Evolutionary conservation across 2,888 invertebrate genomes (phyloP).

Genomic region (Clostera curtula): DNA sequence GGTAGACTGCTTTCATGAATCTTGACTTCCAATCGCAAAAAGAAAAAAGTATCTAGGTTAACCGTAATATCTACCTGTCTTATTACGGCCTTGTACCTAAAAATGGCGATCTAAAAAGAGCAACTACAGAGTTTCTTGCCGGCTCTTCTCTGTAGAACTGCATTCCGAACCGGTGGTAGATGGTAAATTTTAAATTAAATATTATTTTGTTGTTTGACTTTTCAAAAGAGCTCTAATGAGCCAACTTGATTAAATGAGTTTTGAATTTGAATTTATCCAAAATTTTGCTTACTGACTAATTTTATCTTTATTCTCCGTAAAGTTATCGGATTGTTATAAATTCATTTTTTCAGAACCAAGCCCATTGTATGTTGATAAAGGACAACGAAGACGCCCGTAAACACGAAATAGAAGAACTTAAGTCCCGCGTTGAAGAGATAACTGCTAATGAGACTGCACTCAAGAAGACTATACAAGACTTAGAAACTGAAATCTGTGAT

Average conservation of each 20-base stretch:
- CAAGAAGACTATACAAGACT: conserved; percentile 59
- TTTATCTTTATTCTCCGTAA: conserved; percentile 1
- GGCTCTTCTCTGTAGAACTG: too few relatives aligned
- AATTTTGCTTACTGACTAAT: not conserved
- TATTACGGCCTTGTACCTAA: too few relatives aligned
- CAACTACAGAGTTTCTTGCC: not conserved
- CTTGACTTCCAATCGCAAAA: too few relatives aligned
- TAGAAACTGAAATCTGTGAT: conserved; percentile 76
- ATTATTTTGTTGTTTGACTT: too few relatives aligned
- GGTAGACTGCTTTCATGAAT: conserved; percentile 32
- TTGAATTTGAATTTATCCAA: not conserved
- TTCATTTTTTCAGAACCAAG: conserved; percentile 50
- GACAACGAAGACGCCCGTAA: conserved; percentile 48
- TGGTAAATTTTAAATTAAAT: too few relatives aligned
- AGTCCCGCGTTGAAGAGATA: conserved; percentile 53
- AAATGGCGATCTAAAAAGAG: not conserved
- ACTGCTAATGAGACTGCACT: conserved; percentile 60
- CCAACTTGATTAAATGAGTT: too few relatives aligned
- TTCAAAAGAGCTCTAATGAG: too few relatives aligned
- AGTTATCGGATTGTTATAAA: too few relatives aligned
- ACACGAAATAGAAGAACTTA: conserved; percentile 49
- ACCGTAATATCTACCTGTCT: too few relatives aligned
- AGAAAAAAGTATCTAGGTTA: too few relatives aligned
- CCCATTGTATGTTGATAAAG: conserved; percentile 64
- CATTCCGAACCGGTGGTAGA: too few relatives aligned